Evolutionary conservation across 2,888 invertebrate species (phyloP).

Genomic region (Trichacis sp.): DNA sequence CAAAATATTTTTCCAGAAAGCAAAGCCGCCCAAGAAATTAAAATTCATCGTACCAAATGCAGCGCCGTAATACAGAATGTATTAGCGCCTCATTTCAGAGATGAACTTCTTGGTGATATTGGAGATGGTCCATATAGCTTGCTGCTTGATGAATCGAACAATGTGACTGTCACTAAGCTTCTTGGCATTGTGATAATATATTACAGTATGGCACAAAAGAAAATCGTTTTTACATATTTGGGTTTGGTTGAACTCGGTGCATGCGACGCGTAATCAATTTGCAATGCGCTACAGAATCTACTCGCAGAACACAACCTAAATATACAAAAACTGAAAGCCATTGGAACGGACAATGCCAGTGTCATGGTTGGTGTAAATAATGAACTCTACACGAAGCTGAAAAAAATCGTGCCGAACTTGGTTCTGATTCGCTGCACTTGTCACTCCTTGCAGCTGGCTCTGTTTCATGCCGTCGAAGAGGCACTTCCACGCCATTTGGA

Average conservation of each 20-base stretch:
- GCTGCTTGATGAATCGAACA: slow-evolving; percentile 50
- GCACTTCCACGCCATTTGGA: slow-evolving; percentile 53
- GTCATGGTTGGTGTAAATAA: slow-evolving; percentile 55
- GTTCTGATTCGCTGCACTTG: slow-evolving; percentile 41
- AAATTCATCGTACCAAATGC: slow-evolving; percentile 26
- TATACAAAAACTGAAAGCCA: not conserved
- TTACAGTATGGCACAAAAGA: slow-evolving; percentile 7
- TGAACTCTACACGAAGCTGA: slow-evolving; percentile 48
- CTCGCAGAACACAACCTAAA: too few species aligned
- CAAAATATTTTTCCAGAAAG: too few species aligned
- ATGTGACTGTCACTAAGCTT: slow-evolving; percentile 39
- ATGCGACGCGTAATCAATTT: too few species aligned
- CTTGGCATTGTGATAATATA: slow-evolving; percentile 33
- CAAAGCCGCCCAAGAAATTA: not conserved
- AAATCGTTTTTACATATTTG: too few species aligned
- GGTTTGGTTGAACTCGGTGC: too few species aligned
- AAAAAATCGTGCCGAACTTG: slow-evolving; percentile 46
- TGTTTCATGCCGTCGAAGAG: slow-evolving; percentile 50
- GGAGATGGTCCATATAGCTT: slow-evolving; percentile 44
- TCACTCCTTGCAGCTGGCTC: slow-evolving; percentile 51
- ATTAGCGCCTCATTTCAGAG: slow-evolving; percentile 16
- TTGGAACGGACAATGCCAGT: slow-evolving; percentile 58
- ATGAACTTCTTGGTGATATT: slow-evolving; percentile 30
- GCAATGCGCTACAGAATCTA: too few species aligned
- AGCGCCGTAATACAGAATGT: slow-evolving; percentile 26